Conservation (phyloP, 2,113 vertebrate species). For the Aphelocoma coerulescens region DNA sequence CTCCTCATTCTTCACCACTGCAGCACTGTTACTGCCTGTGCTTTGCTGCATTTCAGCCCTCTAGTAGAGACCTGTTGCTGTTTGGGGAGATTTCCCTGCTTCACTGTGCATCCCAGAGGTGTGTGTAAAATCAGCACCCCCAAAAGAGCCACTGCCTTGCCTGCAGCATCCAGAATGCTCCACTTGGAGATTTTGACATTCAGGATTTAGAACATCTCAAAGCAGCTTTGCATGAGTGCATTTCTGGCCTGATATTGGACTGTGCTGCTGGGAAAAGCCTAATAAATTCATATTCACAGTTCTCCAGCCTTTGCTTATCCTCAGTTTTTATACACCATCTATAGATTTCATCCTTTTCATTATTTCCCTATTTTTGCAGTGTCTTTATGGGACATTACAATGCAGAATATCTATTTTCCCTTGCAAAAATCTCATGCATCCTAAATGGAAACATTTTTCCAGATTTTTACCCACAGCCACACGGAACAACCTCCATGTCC, state of each 20-base stretch:
- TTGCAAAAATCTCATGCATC: neutral
- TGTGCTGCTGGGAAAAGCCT: neutral
- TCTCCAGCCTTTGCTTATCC: neutral
- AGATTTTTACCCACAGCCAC: neutral
- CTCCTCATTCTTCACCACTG: no score
- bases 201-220: neutral
- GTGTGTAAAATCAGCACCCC: neutral
- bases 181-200: neutral
- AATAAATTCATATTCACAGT: neutral
- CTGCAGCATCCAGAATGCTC: accelerated
- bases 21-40: neutral
- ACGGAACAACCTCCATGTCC: neutral
- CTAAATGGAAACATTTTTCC: neutral
- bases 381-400: neutral
- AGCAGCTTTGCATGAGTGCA: neutral
- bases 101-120: neutral
- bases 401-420: neutral
- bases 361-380: neutral
- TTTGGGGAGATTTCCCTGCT: neutral
- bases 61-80: neutral
- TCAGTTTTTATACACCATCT: neutral
- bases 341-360: neutral
- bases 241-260: no score
- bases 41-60: neutral
- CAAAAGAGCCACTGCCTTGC: neutral